These are phyloP conservation scores for Andrena haemorrhoa DNA, from an alignment of 2,888 invertebrate genomes.

Conservation along the genomic window DNA sequence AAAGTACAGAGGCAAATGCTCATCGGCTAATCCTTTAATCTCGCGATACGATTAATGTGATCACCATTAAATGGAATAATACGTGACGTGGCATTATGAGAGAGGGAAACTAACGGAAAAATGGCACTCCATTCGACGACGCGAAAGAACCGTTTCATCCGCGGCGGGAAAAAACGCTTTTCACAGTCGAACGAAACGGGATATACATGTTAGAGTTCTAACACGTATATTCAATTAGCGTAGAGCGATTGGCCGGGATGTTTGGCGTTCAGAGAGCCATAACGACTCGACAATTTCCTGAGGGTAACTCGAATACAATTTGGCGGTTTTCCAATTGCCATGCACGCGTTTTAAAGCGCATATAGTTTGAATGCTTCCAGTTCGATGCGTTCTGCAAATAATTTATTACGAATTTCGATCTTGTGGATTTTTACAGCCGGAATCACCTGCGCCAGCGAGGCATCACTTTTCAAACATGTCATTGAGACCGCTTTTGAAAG, in stretches of 20 bases:
- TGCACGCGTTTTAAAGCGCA: conserved; percentile 47
- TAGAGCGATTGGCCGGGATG: conserved; percentile 36
- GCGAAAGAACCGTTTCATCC: background rate
- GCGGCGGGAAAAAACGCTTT: conserved; percentile 21
- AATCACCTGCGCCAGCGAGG: background rate
- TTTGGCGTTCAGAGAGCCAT: conserved; percentile 53
- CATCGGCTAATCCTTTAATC: no score
- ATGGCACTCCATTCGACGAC: background rate
- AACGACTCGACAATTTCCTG: conserved; percentile 66
- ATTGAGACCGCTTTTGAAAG: no score
- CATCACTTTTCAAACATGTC: no score
- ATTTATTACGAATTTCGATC: conserved; percentile 38
- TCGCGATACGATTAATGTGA: no score
- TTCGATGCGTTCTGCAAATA: conserved; percentile 22
- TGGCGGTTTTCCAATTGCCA: conserved; percentile 70
- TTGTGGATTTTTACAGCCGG: background rate
- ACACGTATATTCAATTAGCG: conserved; percentile 68
- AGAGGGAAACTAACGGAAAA: conserved; percentile 1
- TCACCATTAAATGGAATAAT: no score
- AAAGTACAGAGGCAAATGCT: no score
- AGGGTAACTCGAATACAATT: conserved; percentile 59
- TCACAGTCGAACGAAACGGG: conserved; percentile 11
- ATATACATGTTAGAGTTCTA: conserved; percentile 17
- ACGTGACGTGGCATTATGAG: background rate
- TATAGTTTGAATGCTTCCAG: conserved; percentile 66